These are phyloP conservation scores for Apostichopus californicus DNA, from an alignment of 35 echinoderm and acorn worm genomes.

Conservation along the genomic window DNA sequence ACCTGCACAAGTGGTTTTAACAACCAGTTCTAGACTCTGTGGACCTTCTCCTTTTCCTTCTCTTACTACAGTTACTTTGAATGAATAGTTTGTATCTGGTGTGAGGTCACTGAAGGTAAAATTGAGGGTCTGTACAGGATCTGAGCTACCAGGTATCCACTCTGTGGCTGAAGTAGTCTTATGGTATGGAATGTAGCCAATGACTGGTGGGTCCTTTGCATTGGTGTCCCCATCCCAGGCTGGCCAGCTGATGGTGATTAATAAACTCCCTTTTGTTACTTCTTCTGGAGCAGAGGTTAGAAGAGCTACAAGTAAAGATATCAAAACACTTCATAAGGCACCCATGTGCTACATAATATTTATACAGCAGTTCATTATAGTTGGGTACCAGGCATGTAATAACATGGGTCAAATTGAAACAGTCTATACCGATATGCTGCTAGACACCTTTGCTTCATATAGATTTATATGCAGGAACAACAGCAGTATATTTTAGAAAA, in stretches of 20 bases:
- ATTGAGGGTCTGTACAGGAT: background rate
- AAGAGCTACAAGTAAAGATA: no score
- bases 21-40: background rate
- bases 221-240: background rate
- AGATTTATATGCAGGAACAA: no score
- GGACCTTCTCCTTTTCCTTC: background rate
- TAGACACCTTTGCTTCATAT: no score
- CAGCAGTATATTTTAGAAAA: no score
- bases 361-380: no score
- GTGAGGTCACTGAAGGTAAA: background rate
- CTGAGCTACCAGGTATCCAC: background rate
- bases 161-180: background rate
- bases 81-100: background rate
- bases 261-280: background rate
- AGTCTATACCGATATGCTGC: no score
- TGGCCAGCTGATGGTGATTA: background rate
- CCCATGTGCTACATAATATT: no score
- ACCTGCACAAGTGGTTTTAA: background rate
- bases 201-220: background rate
- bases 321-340: no score
- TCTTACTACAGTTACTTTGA: background rate
- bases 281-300: background rate
- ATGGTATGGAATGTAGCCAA: background rate
- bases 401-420: no score
- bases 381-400: no score